Base-by-base conservation (phyloP, 2,888 invertebrate species). In the Tricholauxania praeusta region DNA sequence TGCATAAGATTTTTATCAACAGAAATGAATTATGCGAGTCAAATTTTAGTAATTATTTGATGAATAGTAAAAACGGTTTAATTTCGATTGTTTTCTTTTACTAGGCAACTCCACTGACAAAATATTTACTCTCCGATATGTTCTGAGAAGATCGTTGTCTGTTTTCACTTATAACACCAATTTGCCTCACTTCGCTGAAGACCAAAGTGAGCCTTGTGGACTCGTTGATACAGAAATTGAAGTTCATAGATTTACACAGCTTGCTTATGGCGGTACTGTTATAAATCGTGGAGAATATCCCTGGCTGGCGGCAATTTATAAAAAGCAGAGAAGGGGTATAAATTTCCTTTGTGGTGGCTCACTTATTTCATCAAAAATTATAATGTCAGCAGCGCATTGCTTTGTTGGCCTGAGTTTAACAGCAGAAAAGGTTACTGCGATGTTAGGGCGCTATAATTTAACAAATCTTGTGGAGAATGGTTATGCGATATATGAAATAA, bases 221-320 rank as follows among this genome's bases (percentile, higher is more conserved):
- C 19, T 60, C 75, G 2, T 67, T 77, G 6, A 68, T 51, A 8
- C 7, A 1, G 14, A 22, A 28, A 19, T 47, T 80, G 17, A 81
- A 82, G 0, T 78, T 82, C 12, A 78, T 84, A 22, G 5, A 10
- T 7, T 10, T 39, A 73, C 78, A 74, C 74, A 1, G 84, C 84
- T 5, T 75, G 39, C 39, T 39, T 39, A 39, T 69, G 5, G 72
- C 73, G 17, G 10, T 10, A 39, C 39, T 10, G 10, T 10, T 8
- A 68, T 84, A 17, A 71, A 75, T 0, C 86, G 88, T 1, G 90
- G 91, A 0, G 90, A 91, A 68, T 90, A 91, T 89, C 93, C 93
- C 0, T 93, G 93, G 93, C 82, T 92, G 72, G 90, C 88, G 0
- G 92, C 92, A 0, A 87, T 64, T 28, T 92, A 90, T 77, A 84